Evolutionary conservation across 2,113 vertebrate species (phyloP).

Genomic region (Ictidomys tridecemlineatus): DNA sequence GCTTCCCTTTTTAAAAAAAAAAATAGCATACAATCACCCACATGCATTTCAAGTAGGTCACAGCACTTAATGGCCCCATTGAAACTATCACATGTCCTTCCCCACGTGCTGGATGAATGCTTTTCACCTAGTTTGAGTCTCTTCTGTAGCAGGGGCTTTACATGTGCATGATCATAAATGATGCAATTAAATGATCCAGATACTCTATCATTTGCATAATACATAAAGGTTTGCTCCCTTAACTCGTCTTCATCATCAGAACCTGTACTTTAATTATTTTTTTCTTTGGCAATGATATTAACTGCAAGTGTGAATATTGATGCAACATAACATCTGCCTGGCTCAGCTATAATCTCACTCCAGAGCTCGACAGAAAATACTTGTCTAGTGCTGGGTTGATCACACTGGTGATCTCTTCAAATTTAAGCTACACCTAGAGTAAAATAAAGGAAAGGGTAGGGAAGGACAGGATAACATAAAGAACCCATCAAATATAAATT

Average conservation of each 20-base stretch:
- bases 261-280: conserved; percentile 91
- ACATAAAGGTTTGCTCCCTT: conserved; percentile 95
- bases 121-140: conserved; percentile 95
- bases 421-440: conserved; percentile 91
- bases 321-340: conserved; percentile 96
- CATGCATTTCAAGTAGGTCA: conserved; percentile 93
- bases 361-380: conserved; percentile 94
- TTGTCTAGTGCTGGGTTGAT: conserved; percentile 97
- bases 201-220: conserved; percentile 97
- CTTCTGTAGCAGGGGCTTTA: conserved; percentile 93
- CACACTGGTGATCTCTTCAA: conserved; percentile 97
- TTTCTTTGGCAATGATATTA: conserved; percentile 98
- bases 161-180: conserved; percentile 96
- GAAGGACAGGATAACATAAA: too few relatives aligned
- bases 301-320: conserved; percentile 97
- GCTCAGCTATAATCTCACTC: conserved; percentile 91
- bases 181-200: conserved; percentile 99
- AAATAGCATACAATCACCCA: conserved; percentile 98
- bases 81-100: conserved; percentile 96
- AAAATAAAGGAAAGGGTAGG: too few relatives aligned
- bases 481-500: too few relatives aligned
- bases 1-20: too few relatives aligned
- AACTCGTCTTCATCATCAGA: conserved; percentile 95
- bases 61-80: conserved; percentile 96
- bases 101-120: conserved; percentile 96